Conservation (phyloP, 1,140 invertebrate species). For the Hypsibius dujardini region DNA sequence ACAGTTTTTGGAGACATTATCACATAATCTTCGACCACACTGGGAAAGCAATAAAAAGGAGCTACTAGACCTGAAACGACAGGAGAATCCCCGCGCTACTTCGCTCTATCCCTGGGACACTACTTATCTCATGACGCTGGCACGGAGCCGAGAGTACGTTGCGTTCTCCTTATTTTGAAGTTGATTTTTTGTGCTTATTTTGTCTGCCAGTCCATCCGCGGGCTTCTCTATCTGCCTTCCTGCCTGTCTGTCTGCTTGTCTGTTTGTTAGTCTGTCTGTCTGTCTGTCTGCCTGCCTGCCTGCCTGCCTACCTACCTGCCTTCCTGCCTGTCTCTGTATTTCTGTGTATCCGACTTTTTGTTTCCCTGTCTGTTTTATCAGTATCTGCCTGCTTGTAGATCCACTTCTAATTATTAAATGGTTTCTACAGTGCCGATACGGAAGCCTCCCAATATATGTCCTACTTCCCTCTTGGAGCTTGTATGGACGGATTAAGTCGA, state of each 20-base stretch:
- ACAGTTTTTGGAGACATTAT: slow-evolving; percentile 20
- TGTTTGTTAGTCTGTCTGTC: too few species aligned
- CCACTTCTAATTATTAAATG: too few species aligned
- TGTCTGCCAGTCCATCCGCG: slow-evolving; percentile 29
- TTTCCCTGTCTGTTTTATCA: too few species aligned
- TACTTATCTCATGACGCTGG: slow-evolving; percentile 54
- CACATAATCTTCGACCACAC: slow-evolving; percentile 17
- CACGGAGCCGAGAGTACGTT: slow-evolving; percentile 49
- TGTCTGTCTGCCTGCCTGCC: too few species aligned
- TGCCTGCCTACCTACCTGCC: too few species aligned
- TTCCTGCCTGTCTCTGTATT: too few species aligned
- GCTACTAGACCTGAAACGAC: slow-evolving; percentile 54
- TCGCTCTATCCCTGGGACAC: slow-evolving; percentile 57
- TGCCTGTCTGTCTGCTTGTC: too few species aligned
- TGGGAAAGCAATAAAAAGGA: slow-evolving; percentile 37
- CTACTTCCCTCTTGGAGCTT: slow-evolving; percentile 80
- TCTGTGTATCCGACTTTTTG: too few species aligned
- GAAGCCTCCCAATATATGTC: slow-evolving; percentile 49
- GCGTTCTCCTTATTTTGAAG: too few species aligned
- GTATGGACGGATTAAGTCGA: slow-evolving; percentile 84
- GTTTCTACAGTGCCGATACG: slow-evolving; percentile 22
- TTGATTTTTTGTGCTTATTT: too few species aligned
- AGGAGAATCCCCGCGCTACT: slow-evolving; percentile 32
- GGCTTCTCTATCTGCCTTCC: slow-evolving; percentile 23
- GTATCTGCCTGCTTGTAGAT: too few species aligned